phyloP scores from a whole-genome alignment of 2,113 vertebrate species.

The Chionis minor region DNA sequence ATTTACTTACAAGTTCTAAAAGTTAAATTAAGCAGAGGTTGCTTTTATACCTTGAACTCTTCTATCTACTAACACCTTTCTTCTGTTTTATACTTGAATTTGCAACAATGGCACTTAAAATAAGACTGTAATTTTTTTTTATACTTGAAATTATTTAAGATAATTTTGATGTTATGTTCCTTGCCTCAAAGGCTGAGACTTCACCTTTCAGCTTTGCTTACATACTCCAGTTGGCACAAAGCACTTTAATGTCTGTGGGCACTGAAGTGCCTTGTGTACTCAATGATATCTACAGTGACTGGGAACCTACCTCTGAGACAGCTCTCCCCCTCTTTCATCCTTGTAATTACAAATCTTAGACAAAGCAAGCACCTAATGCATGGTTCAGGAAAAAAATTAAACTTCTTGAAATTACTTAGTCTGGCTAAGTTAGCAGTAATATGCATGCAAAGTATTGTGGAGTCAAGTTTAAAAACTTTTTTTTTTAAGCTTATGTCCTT shows the following conservation, averaged over 20 bases:
- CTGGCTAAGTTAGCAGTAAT: not conserved
- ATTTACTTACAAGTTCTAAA: slow-evolving; percentile 69
- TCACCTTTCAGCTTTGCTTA: not conserved
- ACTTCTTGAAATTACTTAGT: not conserved
- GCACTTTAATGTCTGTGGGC: not conserved
- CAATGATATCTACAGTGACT: not conserved
- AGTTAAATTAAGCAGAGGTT: slow-evolving; percentile 54
- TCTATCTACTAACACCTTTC: not conserved
- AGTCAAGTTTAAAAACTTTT: not conserved
- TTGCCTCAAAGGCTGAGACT: slow-evolving; percentile 6
- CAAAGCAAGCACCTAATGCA: not conserved
- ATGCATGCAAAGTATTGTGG: not conserved
- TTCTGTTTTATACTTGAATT: not conserved
- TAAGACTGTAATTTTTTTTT: not conserved
- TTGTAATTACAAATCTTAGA: not conserved
- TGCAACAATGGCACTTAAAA: not conserved
- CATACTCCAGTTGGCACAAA: not conserved
- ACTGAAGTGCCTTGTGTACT: not conserved
- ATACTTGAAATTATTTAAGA: not conserved
- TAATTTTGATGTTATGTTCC: not conserved
- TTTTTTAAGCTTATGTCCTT: not conserved
- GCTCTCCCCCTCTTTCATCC: not conserved
- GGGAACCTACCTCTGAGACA: not conserved
- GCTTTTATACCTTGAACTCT: slow-evolving; percentile 46
- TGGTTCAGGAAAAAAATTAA: not conserved